A percentile compares a stretch with the other conserved stretches of the same genome.
phyloP scores from a whole-genome alignment of 2,888 invertebrate species.

The Pseudococcus jackbeardsleyi region DNA sequence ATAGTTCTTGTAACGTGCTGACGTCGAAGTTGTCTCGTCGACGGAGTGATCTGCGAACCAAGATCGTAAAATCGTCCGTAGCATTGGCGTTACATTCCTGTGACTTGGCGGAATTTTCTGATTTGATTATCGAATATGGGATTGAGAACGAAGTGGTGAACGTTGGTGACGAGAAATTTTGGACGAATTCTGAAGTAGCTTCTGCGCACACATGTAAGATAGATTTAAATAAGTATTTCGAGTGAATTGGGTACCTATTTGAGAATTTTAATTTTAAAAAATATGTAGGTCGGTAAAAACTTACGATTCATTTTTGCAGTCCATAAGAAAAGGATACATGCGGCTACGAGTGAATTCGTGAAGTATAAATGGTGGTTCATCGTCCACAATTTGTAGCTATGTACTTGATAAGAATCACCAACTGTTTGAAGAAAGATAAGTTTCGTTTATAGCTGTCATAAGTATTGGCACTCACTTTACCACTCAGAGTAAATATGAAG shows the following conservation, averaged over 20 bases:
- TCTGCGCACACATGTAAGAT: neutral
- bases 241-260: no score
- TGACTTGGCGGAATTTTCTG: neutral
- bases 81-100: neutral
- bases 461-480: no score
- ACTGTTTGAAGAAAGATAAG: no score
- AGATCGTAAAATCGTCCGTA: neutral
- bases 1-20: neutral
- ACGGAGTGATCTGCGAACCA: neutral
- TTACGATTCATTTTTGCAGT: slow-evolving; percentile 1
- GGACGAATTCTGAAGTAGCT: neutral
- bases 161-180: neutral
- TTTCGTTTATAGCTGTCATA: no score
- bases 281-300: no score
- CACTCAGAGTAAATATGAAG: no score
- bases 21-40: neutral
- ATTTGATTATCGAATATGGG: neutral
- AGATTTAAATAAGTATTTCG: no score
- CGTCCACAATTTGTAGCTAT: neutral
- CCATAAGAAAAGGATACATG: neutral
- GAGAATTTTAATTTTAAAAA: no score
- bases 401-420: neutral
- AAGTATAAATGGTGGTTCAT: neutral
- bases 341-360: neutral
- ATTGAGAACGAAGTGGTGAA: neutral